Evolutionary conservation across 2,888 invertebrate genomes (phyloP), one percentile per base, ranked within the genome.

Genomic region (Drosophila meridionalis): DNA sequence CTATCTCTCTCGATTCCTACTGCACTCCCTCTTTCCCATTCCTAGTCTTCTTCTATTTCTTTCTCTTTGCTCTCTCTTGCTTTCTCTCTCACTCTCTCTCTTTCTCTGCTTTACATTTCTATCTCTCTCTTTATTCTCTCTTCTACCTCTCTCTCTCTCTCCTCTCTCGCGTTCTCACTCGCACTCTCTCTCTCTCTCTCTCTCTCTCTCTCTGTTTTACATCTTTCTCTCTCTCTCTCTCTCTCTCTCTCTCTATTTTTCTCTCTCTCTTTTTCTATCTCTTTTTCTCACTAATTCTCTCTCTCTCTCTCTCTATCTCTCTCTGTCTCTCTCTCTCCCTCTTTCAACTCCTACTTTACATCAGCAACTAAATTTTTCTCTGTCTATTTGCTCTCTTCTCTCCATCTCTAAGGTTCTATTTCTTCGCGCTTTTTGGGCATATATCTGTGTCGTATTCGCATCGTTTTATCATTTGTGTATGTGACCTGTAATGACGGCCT

Each of bases 401-500:
- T 34, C 20, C 14, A 20, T 26, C 30, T 42, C 2, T 2, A n/a
- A 3, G 6, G 4, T 12, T 28, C 30, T 20, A 56, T 42, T 32
- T 30, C n/a, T 9, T 42, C 28, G 3, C 42, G 42, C 34, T 9
- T 60, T 60, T 60, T 32, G n/a, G 62, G 50, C 9, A 48, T 38
- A 38, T 38, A 48, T 38, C 6, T 28, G 36, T 40, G 38, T 30
- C 20, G 32, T 12, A 43, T 42, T 43, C 40, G 28, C 43, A 34
- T 30, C 1, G 26, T 43, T 48, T 55, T 45, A 28, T 52, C 26
- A 67, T 59, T 65, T 62, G 47, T 56, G 34, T 26, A 5, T 58
- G 43, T 48, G 40, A 40, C 66, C 56, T 71, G 64, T 68, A 63
- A 74, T 81, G 84, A 59, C 60, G 72, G 69, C 67, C 71, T 72